These are phyloP conservation scores for Sarcophaga peregrina DNA, from an alignment of 1,140 invertebrate genomes.

Conservation along the genomic window DNA sequence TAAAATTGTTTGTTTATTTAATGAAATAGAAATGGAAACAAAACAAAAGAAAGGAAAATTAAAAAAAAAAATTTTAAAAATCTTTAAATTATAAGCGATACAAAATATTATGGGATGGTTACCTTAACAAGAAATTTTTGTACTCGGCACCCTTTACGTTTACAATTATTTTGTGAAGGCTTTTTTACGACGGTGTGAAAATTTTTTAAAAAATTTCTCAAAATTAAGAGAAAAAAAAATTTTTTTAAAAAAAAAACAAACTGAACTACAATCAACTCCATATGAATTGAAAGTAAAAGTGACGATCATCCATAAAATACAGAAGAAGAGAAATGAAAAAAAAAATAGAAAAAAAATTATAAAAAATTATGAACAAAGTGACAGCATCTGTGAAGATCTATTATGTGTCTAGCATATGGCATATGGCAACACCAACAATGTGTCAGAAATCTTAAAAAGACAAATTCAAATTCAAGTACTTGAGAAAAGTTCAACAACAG, in stretches of 20 bases:
- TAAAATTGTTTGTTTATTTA: too few relatives aligned
- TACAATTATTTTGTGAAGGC: not conserved
- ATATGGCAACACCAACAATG: not conserved
- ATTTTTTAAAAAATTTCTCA: not conserved
- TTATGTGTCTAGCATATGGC: conserved; percentile 9
- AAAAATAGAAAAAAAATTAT: too few relatives aligned
- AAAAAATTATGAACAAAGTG: not conserved
- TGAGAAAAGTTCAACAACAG: not conserved
- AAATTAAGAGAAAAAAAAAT: not conserved
- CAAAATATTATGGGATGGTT: too few relatives aligned
- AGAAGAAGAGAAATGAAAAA: not conserved
- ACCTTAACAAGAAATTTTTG: too few relatives aligned
- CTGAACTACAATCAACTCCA: too few relatives aligned
- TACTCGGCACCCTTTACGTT: not conserved
- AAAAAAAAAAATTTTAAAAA: too few relatives aligned
- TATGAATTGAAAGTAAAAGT: conserved; percentile 11
- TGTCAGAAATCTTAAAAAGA: too few relatives aligned
- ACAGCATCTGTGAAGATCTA: not conserved
- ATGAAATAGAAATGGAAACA: too few relatives aligned
- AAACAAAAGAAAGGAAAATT: too few relatives aligned
- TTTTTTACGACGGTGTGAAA: not conserved
- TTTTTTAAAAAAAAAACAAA: too few relatives aligned
- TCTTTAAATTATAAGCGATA: too few relatives aligned
- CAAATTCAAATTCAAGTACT: conserved; percentile 4
- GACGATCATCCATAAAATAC: not conserved